Percentiles rank a stretch among this genome's conserved stretches.
Conservation (phyloP, 1,140 invertebrate species). For the Gryllus bimaculatus region DNA sequence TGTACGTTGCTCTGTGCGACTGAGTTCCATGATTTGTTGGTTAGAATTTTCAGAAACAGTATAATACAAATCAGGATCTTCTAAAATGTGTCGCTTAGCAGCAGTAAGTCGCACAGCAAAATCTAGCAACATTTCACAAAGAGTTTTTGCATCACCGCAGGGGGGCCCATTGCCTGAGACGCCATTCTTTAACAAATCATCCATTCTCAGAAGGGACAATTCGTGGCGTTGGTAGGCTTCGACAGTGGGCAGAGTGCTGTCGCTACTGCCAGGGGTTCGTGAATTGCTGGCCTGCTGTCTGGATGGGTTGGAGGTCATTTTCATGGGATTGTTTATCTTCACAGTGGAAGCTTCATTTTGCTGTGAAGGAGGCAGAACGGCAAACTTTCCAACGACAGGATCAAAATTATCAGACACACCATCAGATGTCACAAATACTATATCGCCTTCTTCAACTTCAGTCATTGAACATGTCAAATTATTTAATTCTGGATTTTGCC, state of each 20-base stretch:
- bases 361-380: constrained; percentile 41
- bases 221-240: constrained; percentile 74
- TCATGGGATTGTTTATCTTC: constrained; percentile 10
- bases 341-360: background rate
- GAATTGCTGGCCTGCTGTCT: constrained; percentile 1
- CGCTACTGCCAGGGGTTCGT: too few relatives aligned
- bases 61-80: constrained; percentile 71
- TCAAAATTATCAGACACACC: constrained; percentile 93
- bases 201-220: constrained; percentile 65
- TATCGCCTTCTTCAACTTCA: constrained; percentile 69
- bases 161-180: constrained; percentile 50
- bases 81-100: constrained; percentile 66
- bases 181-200: constrained; percentile 67
- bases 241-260: constrained; percentile 52
- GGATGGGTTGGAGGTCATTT: background rate
- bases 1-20: constrained; percentile 51
- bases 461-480: constrained; percentile 87
- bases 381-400: constrained; percentile 84
- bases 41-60: constrained; percentile 25
- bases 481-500: constrained; percentile 77
- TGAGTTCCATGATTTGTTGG: constrained; percentile 41
- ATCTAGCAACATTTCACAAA: constrained; percentile 67
- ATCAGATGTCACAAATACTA: constrained; percentile 83
- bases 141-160: constrained; percentile 40
- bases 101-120: constrained; percentile 68